These are phyloP conservation scores for Tetranychus urticae DNA, from an alignment of 1,140 invertebrate genomes.

Conservation along the genomic window DNA sequence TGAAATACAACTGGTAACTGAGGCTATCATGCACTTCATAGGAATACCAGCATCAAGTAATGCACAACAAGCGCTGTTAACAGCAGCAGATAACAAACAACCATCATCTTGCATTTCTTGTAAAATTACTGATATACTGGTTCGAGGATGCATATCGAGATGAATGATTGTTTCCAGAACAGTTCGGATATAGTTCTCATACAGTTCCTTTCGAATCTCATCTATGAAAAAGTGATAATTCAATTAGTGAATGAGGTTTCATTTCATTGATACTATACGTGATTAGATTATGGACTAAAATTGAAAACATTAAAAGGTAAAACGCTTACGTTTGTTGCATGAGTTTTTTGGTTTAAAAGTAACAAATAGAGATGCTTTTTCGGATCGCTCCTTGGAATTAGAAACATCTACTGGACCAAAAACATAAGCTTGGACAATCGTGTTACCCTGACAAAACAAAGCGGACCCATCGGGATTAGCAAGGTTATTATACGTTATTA, in stretches of 20 bases:
- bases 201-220: constrained; percentile 33
- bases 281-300: constrained; percentile 6
- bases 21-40: constrained; percentile 3
- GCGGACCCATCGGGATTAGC: constrained; percentile 12
- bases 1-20: neutral
- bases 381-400: constrained; percentile 44
- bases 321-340: neutral
- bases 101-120: constrained; percentile 67
- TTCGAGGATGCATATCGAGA: constrained; percentile 42
- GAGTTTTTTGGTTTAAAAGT: constrained; percentile 34
- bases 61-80: constrained; percentile 1
- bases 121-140: constrained; percentile 45
- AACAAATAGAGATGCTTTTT: constrained; percentile 51
- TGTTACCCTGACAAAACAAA: constrained; percentile 23
- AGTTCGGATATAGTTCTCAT: constrained; percentile 45
- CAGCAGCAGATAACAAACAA: constrained; percentile 30
- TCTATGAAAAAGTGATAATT: constrained; percentile 21
- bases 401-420: constrained; percentile 63
- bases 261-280: neutral
- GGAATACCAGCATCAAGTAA: constrained; percentile 7
- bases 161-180: constrained; percentile 46
- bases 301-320: neutral
- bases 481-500: constrained; percentile 5
- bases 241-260: neutral
- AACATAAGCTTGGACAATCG: constrained; percentile 43